Conservation (phyloP, 2,888 invertebrate genomes). For the Lepidonotus clava region DNA sequence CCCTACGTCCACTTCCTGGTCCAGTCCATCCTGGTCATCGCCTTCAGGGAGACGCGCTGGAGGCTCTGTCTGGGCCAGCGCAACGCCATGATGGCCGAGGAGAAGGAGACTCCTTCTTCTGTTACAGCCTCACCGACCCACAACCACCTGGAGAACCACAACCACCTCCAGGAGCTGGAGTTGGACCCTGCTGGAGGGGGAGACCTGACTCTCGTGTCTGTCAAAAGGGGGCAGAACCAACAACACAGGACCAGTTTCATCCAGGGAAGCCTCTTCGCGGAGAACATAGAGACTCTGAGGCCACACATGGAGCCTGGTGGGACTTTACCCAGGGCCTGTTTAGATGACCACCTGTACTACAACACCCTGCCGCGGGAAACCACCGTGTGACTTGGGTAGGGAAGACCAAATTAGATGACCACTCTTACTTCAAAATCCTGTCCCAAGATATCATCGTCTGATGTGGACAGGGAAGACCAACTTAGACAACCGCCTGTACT, state of each 20-base stretch:
- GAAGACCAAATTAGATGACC: too few species aligned
- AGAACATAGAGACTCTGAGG: constrained; percentile 17
- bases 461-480: too few species aligned
- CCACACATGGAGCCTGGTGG: neutral
- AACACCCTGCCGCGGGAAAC: constrained; percentile 4
- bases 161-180: neutral
- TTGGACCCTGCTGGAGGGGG: too few species aligned
- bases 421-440: too few species aligned
- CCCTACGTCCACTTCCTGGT: constrained; percentile 13
- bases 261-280: constrained; percentile 21
- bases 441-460: too few species aligned
- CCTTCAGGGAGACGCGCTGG: constrained; percentile 42
- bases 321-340: neutral
- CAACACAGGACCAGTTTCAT: constrained; percentile 13
- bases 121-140: neutral
- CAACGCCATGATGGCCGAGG: neutral
- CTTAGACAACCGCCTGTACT: too few species aligned
- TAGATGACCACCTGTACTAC: neutral
- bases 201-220: neutral
- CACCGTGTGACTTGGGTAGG: constrained; percentile 27
- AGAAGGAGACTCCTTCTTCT: neutral
- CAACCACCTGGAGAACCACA: neutral
- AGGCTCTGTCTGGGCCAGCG: constrained; percentile 11
- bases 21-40: constrained; percentile 35
- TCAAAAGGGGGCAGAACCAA: neutral